Percentiles rank a stretch among this genome's conserved stretches.
Conservation (phyloP, 2,888 invertebrate species). For the Serripes groenlandicus region DNA sequence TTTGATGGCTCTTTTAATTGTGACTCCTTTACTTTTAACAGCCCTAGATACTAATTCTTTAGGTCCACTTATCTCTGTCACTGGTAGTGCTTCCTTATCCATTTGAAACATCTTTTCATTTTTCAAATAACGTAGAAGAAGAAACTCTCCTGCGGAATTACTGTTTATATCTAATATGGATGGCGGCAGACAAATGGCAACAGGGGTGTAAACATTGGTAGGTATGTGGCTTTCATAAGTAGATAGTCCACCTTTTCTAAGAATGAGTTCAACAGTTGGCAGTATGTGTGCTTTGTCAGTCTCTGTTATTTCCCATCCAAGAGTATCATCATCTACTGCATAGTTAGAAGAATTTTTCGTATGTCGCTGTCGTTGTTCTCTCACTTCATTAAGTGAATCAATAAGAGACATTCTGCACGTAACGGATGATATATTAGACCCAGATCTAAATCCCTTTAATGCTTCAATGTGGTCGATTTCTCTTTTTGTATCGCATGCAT, state of each 20-base stretch:
- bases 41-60: slow-evolving; percentile 26
- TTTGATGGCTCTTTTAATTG: slow-evolving; percentile 41
- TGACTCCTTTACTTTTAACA: slow-evolving; percentile 43
- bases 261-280: slow-evolving; percentile 20
- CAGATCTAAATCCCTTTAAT: slow-evolving; percentile 46
- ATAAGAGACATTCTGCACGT: slow-evolving; percentile 52
- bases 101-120: no score
- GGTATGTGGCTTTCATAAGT: neutral
- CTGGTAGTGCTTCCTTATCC: no score
- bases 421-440: slow-evolving; percentile 29
- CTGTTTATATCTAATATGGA: slow-evolving; percentile 42
- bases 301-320: slow-evolving; percentile 16
- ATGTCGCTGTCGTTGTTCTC: no score
- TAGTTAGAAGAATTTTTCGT: no score
- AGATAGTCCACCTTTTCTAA: slow-evolving; percentile 29
- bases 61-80: no score
- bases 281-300: slow-evolving; percentile 21
- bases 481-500: slow-evolving; percentile 57
- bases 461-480: slow-evolving; percentile 57
- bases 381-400: slow-evolving; percentile 37
- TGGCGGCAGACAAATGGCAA: slow-evolving; percentile 10
- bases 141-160: slow-evolving; percentile 25
- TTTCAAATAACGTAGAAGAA: slow-evolving; percentile 22
- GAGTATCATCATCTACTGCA: slow-evolving; percentile 20
- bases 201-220: slow-evolving; percentile 37